Percentiles rank a stretch among this genome's conserved stretches.
Conservation (phyloP, 2,113 vertebrate species). For the Verasper variegatus region DNA sequence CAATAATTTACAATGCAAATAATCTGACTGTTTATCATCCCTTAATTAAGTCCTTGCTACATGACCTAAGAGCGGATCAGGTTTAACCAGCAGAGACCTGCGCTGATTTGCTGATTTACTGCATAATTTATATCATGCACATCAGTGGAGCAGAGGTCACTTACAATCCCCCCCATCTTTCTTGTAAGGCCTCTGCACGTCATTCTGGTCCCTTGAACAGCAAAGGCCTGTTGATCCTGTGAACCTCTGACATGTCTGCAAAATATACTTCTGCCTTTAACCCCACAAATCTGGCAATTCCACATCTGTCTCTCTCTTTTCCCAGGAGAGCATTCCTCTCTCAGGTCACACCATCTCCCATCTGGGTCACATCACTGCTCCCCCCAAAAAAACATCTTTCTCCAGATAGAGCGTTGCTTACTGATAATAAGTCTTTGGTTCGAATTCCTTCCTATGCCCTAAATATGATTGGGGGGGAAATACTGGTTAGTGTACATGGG, state of each 20-base stretch:
- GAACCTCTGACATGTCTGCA: constrained; percentile 42
- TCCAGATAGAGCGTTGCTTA: constrained; percentile 27
- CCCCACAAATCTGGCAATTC: constrained; percentile 30
- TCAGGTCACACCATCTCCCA: constrained; percentile 64
- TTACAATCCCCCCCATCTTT: not conserved
- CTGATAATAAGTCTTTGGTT: constrained; percentile 55
- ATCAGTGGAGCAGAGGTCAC: constrained; percentile 33
- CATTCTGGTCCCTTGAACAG: not conserved
- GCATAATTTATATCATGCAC: constrained; percentile 37
- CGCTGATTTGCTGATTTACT: constrained; percentile 37
- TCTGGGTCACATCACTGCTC: constrained; percentile 73
- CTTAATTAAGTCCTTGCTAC: constrained; percentile 37
- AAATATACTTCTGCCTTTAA: constrained; percentile 46
- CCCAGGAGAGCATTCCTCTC: constrained; percentile 29
- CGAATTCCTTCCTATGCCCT: constrained; percentile 16
- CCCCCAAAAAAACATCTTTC: constrained; percentile 50
- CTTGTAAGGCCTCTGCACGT: not conserved
- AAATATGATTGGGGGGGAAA: constrained; percentile 1
- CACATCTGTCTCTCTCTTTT: constrained; percentile 38
- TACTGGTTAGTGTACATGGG: constrained; percentile 14
- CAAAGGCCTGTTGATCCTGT: constrained; percentile 14
- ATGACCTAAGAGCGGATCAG: constrained; percentile 38
- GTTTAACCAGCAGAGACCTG: constrained; percentile 27
- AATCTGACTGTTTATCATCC: constrained; percentile 29
- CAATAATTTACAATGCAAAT: constrained; percentile 25